Percentiles rank a stretch among this genome's conserved stretches.
Evolutionary conservation across 92 coral and sea anemone genomes (phyloP).

Genomic region (Plumapathes pennacea): DNA sequence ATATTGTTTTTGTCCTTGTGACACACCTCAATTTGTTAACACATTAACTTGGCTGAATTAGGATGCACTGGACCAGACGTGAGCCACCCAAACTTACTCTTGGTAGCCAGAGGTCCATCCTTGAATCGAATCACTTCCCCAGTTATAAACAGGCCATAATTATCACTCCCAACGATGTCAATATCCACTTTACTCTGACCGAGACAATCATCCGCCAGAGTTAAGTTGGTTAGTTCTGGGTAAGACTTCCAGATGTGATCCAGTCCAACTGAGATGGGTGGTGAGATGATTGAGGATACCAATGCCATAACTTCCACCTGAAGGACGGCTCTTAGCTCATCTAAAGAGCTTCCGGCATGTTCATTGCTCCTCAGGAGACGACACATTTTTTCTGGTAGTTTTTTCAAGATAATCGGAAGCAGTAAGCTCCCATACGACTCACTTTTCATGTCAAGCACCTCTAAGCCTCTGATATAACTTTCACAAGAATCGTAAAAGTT

Average conservation of each 20-base stretch:
- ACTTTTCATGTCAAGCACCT: conserved; percentile 47
- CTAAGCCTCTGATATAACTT: conserved; percentile 56
- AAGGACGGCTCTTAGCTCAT: conserved; percentile 14
- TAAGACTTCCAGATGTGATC: too few relatives aligned
- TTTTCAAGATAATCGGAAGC: conserved; percentile 41
- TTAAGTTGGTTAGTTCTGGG: too few relatives aligned
- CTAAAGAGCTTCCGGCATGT: conserved; percentile 17
- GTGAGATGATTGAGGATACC: conserved; percentile 17
- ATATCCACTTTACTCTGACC: too few relatives aligned
- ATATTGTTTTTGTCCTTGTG: too few relatives aligned
- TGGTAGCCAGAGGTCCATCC: conserved; percentile 11
- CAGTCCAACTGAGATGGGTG: neutral
- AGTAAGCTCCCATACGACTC: conserved; percentile 54
- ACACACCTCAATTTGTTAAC: too few relatives aligned
- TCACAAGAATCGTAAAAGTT: conserved; percentile 53
- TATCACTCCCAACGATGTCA: conserved; percentile 8
- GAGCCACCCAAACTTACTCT: conserved; percentile 1
- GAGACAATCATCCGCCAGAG: too few relatives aligned
- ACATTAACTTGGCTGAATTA: too few relatives aligned
- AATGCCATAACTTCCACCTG: conserved; percentile 14
- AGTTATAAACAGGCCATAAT: neutral
- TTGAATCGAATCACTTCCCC: conserved; percentile 8
- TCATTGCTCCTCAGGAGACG: conserved; percentile 5
- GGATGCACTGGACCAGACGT: conserved; percentile 5
- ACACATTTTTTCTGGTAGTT: conserved; percentile 17